Evolutionary conservation across 1,140 invertebrate species (phyloP).

Genomic region (Platorchestia sp.): DNA sequence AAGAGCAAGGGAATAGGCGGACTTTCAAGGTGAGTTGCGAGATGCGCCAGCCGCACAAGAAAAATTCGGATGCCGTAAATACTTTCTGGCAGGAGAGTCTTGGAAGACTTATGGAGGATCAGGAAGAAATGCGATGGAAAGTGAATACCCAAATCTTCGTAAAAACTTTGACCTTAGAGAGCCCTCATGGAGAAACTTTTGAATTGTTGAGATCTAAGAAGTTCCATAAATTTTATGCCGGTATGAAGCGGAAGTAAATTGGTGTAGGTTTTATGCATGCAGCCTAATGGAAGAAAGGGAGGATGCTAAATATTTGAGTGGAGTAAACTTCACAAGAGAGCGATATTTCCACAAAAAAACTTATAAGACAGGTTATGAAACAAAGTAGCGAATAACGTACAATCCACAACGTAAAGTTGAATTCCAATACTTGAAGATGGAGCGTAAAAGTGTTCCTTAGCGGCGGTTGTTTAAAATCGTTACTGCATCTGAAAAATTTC

Average conservation of each 20-base stretch:
- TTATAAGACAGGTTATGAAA: too few relatives aligned
- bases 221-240: background rate
- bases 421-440: background rate
- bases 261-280: background rate
- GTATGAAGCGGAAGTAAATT: background rate
- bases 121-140: background rate
- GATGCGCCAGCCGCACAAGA: background rate
- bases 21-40: background rate
- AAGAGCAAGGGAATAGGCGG: background rate
- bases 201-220: background rate
- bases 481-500: background rate
- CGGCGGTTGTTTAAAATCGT: background rate
- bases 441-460: background rate
- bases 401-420: background rate
- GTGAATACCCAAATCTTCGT: background rate
- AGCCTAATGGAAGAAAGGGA: too few relatives aligned
- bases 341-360: too few relatives aligned
- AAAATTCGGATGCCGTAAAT: background rate
- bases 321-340: too few relatives aligned
- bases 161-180: background rate
- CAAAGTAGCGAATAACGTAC: too few relatives aligned
- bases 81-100: background rate
- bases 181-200: background rate
- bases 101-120: background rate
- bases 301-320: too few relatives aligned